A percentile compares a stretch with the other conserved stretches of the same genome.
These are phyloP conservation scores for Patagioenas fasciata DNA, from an alignment of 2,113 vertebrate species.

Conservation along the genomic window DNA sequence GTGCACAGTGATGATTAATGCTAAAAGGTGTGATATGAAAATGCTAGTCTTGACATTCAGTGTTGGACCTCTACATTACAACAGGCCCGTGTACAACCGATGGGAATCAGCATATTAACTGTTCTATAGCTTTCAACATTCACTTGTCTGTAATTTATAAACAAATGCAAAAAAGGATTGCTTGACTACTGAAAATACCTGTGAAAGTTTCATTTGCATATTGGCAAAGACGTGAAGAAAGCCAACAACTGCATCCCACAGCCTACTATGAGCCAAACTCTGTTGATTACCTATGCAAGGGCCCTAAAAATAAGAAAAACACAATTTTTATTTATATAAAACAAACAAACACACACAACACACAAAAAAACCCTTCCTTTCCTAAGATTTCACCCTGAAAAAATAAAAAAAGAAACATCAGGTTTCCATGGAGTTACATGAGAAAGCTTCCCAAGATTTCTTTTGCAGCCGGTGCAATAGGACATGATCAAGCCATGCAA, in stretches of 20 bases:
- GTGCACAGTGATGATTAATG: not conserved
- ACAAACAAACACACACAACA: not conserved
- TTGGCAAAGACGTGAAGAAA: slow-evolving; percentile 98
- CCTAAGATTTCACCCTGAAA: not conserved
- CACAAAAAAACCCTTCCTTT: not conserved
- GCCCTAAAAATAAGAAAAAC: slow-evolving; percentile 75
- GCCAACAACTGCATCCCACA: slow-evolving; percentile 97
- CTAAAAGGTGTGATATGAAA: not conserved
- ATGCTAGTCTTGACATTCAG: not conserved
- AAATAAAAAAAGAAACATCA: not conserved
- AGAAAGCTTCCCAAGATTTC: not conserved
- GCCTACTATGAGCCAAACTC: slow-evolving; percentile 93
- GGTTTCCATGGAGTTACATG: not conserved
- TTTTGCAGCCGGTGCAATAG: not conserved
- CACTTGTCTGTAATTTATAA: not conserved
- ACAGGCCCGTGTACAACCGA: not conserved
- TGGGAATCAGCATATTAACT: not conserved
- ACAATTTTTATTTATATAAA: not conserved
- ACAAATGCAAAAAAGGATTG: slow-evolving; percentile 25
- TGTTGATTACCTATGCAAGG: slow-evolving; percentile 97
- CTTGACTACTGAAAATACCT: slow-evolving; percentile 79
- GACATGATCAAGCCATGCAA: not conserved
- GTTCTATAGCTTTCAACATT: not conserved
- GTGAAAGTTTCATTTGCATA: slow-evolving; percentile 99
- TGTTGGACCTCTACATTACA: not conserved